Base-by-base conservation (phyloP, 2,888 invertebrate species). In the Caenorhabditis panamensis region DNA sequence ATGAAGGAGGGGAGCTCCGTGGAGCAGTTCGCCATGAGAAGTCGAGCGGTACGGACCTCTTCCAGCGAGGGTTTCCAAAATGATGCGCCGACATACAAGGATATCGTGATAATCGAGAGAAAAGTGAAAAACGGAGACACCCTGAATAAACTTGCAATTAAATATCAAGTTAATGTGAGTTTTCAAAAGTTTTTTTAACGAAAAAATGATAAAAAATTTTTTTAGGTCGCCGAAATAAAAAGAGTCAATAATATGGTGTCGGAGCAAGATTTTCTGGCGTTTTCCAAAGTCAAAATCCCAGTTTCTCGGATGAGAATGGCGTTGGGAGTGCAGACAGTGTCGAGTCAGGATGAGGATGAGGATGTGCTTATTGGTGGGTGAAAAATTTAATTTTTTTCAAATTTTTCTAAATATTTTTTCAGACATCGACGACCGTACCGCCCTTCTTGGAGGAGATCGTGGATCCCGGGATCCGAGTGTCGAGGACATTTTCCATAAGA, bases 141-240 rank as follows among this genome's bases (percentile, higher is more conserved):
- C 0, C 71, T 90, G 13, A 88, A 88, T 66, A 88, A 88, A 68
- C 82, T 90, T 24, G 87, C 89, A 6, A 82, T 90, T 8, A 87
- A 88, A 61, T 90, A 90, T 76, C 84, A 86, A 51, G 88, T 90
- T n/a, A 86, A 86, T 84, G 90, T 89, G 31, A 53, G 85, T 84
- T 59, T 37, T 64, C 8, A 9, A 9, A 11, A 41, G 20, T 22
- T 26, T 22, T 22, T 36, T 9, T 11, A 41, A 64, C 36, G 13
- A 2, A 67, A 37, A 41, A 31, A 36, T 51, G n/a, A n/a, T 31
- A 13, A 44, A 59, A 49, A 24, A 56, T 51, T n/a, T 61, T 78
- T 80, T 37, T 64, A 90, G 90, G 89, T 89, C 0, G 82, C 90
- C 9, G 90, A 90, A 64, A 84, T 90, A 20, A 90, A 89, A 76